These are phyloP conservation scores for Villa cingulata DNA, from an alignment of 2,888 invertebrate species.

Conservation along the genomic window DNA sequence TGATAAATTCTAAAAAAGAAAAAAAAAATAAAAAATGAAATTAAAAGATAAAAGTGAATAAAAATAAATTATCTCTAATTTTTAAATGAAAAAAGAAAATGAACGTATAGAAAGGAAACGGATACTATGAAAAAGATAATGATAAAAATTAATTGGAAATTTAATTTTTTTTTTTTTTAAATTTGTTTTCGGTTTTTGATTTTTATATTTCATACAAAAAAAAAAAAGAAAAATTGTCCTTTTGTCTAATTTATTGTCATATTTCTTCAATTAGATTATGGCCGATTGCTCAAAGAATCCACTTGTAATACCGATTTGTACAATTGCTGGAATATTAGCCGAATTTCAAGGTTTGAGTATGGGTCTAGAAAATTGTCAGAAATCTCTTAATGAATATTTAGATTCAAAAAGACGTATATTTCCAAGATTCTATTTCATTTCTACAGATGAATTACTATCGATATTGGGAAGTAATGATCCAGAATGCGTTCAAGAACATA, in stretches of 20 bases:
- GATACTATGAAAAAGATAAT: not conserved
- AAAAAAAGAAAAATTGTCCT: no score
- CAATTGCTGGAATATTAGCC: slow-evolving; percentile 53
- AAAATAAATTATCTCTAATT: not conserved
- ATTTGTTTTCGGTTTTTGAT: not conserved
- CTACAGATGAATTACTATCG: slow-evolving; percentile 80
- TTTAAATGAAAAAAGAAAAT: not conserved
- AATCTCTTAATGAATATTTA: slow-evolving; percentile 79
- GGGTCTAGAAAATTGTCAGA: slow-evolving; percentile 79
- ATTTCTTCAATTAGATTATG: slow-evolving; percentile 53
- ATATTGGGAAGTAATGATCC: slow-evolving; percentile 79
- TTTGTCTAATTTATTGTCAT: not conserved
- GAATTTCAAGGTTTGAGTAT: slow-evolving; percentile 59
- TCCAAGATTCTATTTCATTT: slow-evolving; percentile 86
- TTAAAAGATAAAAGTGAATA: not conserved
- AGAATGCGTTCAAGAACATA: slow-evolving; percentile 77
- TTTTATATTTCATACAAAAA: no score
- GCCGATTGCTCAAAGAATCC: slow-evolving; percentile 65
- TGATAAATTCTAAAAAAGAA: slow-evolving; percentile 1
- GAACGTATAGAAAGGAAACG: not conserved
- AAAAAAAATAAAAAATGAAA: not conserved
- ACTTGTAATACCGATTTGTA: slow-evolving; percentile 68
- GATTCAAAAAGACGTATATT: slow-evolving; percentile 78
- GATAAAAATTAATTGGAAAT: not conserved
- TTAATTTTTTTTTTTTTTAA: not conserved